Evolutionary conservation across 1,140 invertebrate species (phyloP), one percentile per base, ranked within the genome.

Genomic region (Orius insidiosus): DNA sequence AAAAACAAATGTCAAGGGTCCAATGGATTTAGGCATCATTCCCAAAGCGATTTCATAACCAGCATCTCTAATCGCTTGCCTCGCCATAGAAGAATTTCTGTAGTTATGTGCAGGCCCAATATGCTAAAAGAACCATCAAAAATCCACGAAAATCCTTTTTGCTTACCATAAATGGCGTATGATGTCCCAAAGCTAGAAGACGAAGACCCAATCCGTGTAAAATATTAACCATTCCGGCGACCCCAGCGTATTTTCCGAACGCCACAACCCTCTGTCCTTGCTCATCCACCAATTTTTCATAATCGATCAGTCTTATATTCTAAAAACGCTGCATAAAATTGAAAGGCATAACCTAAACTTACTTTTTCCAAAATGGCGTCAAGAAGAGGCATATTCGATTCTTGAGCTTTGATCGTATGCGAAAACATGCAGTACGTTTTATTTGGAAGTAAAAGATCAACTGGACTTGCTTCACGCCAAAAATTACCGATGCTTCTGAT

Each of bases 381-480:
- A 43, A 99, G 63, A 36, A 99, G 70, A 0, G 88, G 76, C 95
- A 99, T 98, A 59, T 99, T 99, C 9, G 79, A 82, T 59, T 96
- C 88, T 62, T 99, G 95, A 0, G 93, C 96, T 64, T 99, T 99
- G 52, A 98, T 98, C 0, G 94, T 98, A 59, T 99, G 96, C 1
- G 94, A 98, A 61, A 98, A 99, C 61, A 98, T 89, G 53, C 89
- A 96, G 57, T 98, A 98, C 0, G 94, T 98, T 63, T 95, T 96
- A 54, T 95, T 81, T 0, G 92, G 87, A 46, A 97, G 78, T 0
- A 99, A 64, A 0, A 80, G 69, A 60, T 98, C 96, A 7, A 96
- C 75, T 0, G 95, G 1, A 94, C 87, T 68, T 96, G 88, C 58
- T 98, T 99, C 0, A 99, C 94, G 0, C 94, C 95, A 55, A 98